Evolutionary conservation across 1,140 invertebrate species (phyloP), one percentile per base, ranked within the genome.

Genomic region (Pentalonia nigronervosa): DNA sequence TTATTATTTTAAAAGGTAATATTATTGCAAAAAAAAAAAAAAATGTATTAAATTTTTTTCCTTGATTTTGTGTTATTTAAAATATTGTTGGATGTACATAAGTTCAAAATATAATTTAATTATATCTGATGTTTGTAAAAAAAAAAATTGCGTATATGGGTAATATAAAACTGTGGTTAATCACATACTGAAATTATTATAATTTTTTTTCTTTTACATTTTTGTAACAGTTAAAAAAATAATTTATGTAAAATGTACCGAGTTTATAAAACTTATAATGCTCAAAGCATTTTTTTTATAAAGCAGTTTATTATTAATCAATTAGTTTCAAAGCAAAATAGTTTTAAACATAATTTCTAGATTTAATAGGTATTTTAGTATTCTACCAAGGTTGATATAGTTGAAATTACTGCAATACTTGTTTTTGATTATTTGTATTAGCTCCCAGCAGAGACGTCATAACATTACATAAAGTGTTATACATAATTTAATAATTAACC

Each of bases 311-410:
- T n/a, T 17, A 34, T 34, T 53, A 53, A 76, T 76, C 11, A 76
- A 76, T 76, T 76, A n/a, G 60, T 76, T 76, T 76, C 14, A 76
- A n/a, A 76, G 30, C 14, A 90, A n/a, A 83, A 83, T 83, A 83
- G n/a, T 83, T 83, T 83, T 20, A 30, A 84, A 76, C 60, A 76
- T 76, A n/a, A 30, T 76, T 76, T 76, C 11, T 76, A 76, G 30
- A 76, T 84, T 84, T 84, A 45, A 84, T 41, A 23, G 34, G 76
- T 8, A 76, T 83, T 8, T 17, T 83, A 83, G 76, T 83, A 67
- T n/a, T 76, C 17, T n/a, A 76, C 30, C 60, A n/a, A n/a, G 14
- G n/a, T 76, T 76, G n/a, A 34, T 76, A 76, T 83, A 84, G 8
- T 41, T 84, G 8, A 84, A 84, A 45, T 84, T 84, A 84, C 23